phyloP scores from a whole-genome alignment of 2,113 vertebrate genomes.

The Eclectus roratus region DNA sequence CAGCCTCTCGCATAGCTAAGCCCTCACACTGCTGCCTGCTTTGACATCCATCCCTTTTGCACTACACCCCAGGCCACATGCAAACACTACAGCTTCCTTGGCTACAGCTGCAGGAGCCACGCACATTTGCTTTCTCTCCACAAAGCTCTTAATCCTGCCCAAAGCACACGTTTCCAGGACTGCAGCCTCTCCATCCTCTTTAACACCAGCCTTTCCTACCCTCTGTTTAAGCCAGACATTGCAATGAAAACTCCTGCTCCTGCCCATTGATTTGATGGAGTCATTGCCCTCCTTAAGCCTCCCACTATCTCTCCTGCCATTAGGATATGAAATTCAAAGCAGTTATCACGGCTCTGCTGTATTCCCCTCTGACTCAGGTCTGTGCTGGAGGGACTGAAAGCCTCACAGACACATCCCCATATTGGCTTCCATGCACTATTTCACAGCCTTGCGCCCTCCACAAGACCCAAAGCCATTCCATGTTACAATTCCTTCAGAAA shows the following conservation, averaged over 20 bases:
- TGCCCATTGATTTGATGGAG: background rate
- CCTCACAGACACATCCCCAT: background rate
- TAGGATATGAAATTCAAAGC: background rate
- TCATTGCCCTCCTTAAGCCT: background rate
- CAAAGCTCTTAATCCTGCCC: background rate
- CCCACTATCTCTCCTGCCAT: background rate
- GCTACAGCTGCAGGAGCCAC: background rate
- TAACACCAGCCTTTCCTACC: background rate
- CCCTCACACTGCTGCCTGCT: background rate
- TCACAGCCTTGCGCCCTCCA: background rate
- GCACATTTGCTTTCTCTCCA: background rate
- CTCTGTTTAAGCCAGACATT: background rate
- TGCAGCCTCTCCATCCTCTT: background rate
- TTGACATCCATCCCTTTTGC: background rate
- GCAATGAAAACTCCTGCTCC: background rate
- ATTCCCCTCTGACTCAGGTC: fast-evolving
- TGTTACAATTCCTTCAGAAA: background rate
- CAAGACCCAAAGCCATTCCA: background rate
- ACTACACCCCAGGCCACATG: background rate
- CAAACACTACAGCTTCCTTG: background rate
- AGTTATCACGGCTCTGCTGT: background rate
- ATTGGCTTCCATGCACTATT: background rate
- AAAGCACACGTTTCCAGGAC: background rate
- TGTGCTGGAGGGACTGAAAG: background rate
- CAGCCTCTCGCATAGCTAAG: background rate